These are phyloP conservation scores for Rhagonycha lutea DNA, from an alignment of 2,888 invertebrate genomes.

Conservation along the genomic window DNA sequence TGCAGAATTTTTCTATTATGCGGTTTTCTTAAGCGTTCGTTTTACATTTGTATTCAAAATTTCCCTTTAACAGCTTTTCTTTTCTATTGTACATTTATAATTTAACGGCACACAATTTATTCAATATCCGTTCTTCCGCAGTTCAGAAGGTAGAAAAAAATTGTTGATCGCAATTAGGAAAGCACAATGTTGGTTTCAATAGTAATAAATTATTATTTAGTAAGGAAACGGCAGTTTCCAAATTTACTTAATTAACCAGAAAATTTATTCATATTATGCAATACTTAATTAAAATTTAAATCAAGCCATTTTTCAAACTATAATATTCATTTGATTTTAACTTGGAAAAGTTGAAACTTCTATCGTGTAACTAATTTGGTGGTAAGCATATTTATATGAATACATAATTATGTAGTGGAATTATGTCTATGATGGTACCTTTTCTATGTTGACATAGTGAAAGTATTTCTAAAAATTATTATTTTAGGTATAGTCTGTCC, in stretches of 20 bases:
- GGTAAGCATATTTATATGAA: background rate
- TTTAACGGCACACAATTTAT: background rate
- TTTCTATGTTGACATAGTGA: too few relatives aligned
- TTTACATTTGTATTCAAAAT: background rate
- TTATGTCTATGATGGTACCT: too few relatives aligned
- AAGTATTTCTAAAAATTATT: too few relatives aligned
- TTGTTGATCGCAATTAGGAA: background rate
- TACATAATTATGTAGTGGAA: background rate
- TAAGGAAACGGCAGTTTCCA: background rate
- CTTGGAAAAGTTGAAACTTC: background rate
- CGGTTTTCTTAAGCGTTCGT: background rate
- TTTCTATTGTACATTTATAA: background rate
- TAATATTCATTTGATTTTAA: background rate
- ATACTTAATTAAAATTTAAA: background rate
- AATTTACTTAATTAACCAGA: background rate
- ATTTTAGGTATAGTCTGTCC: too few relatives aligned
- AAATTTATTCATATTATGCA: background rate
- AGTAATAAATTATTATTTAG: background rate
- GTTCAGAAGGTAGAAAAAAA: background rate
- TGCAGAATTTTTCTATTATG: background rate
- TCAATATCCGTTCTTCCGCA: background rate
- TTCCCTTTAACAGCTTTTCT: background rate
- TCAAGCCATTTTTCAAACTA: background rate
- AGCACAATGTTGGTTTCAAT: background rate
- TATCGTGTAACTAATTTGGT: background rate